phyloP scores from a whole-genome alignment of 2,888 invertebrate genomes.

The Carabus problematicus region DNA sequence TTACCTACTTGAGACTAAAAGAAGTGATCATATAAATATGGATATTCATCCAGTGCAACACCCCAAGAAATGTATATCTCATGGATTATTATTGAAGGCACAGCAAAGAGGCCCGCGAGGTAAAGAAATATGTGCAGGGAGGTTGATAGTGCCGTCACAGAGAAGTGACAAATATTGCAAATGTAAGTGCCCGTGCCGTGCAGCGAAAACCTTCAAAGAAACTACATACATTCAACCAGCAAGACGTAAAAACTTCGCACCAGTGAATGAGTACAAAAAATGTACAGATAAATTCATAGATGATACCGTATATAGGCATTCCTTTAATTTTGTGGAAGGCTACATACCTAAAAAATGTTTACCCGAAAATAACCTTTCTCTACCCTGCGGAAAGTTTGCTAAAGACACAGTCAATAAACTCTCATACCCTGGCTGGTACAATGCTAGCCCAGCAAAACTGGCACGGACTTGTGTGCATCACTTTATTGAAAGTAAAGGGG shows the following conservation, averaged over 20 bases:
- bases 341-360: conserved; percentile 53
- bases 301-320: conserved; percentile 71
- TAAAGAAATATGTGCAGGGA: conserved; percentile 5
- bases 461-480: conserved; percentile 70
- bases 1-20: no score
- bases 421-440: conserved; percentile 64
- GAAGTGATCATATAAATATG: conserved; percentile 17
- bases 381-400: conserved; percentile 59
- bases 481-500: conserved; percentile 65
- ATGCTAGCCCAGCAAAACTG: conserved; percentile 62
- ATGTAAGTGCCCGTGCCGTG: conserved; percentile 4
- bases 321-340: conserved; percentile 64
- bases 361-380: conserved; percentile 57
- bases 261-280: conserved; percentile 64
- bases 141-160: conserved; percentile 22
- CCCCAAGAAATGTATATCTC: neutral
- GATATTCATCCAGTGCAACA: conserved; percentile 28
- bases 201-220: conserved; percentile 45
- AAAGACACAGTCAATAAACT: conserved; percentile 66
- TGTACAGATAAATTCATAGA: conserved; percentile 67
- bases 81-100: no score
- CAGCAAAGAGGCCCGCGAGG: conserved; percentile 15
- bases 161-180: neutral
- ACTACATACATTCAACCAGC: conserved; percentile 63
- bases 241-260: conserved; percentile 66